These are phyloP conservation scores for Xestia ashworthii DNA, from an alignment of 2,888 invertebrate genomes.

Conservation along the genomic window DNA sequence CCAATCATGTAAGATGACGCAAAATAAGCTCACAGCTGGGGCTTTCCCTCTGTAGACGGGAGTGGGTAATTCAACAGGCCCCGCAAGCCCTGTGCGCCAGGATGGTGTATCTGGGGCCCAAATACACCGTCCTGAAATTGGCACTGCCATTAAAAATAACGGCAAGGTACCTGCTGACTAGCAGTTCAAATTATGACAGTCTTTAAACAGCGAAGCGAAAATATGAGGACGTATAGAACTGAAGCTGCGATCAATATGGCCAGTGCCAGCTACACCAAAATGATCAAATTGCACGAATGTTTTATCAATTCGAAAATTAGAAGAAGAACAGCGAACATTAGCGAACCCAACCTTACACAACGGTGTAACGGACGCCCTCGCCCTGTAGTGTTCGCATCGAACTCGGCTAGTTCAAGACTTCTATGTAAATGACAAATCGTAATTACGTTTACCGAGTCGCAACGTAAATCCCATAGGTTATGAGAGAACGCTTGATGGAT, in stretches of 20 bases:
- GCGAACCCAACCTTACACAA: constrained; percentile 15
- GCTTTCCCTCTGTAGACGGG: neutral
- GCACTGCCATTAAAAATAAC: neutral
- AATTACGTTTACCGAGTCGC: constrained; percentile 67
- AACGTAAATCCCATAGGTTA: constrained; percentile 53
- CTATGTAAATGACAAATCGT: constrained; percentile 75
- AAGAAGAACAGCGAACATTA: constrained; percentile 21
- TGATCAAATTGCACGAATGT: neutral
- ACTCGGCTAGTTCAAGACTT: constrained; percentile 66
- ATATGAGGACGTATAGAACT: neutral
- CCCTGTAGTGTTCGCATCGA: constrained; percentile 53
- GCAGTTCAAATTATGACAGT: neutral
- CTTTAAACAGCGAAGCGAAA: neutral
- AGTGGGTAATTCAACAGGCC: neutral
- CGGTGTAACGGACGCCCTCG: constrained; percentile 53
- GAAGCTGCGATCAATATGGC: neutral
- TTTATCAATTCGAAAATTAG: neutral
- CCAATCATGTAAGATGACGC: neutral
- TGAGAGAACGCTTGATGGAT: constrained; percentile 55
- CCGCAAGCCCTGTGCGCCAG: neutral
- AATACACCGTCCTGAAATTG: neutral
- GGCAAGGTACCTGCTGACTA: neutral
- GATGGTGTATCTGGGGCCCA: too few relatives aligned
- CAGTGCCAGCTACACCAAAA: neutral
- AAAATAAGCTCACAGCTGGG: neutral